Conservation (phyloP, 2,113 vertebrate genomes). For the Danionella cerebrum region DNA sequence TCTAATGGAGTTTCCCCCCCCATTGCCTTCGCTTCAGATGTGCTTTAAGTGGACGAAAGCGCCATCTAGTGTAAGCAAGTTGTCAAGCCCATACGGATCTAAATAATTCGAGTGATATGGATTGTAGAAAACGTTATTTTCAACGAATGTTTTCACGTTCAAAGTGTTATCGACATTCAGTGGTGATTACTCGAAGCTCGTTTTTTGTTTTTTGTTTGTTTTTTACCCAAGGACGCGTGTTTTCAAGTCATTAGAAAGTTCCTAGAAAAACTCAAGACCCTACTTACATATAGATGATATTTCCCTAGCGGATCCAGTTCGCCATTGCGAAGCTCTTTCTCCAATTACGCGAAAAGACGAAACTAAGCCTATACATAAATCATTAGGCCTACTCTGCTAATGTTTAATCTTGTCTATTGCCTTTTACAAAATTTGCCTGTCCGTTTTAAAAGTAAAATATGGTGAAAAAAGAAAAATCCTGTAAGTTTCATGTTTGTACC, state of each 20-base stretch:
- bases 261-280: conserved; percentile 10
- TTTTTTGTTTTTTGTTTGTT: no score
- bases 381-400: conserved; percentile 38
- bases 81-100: conserved; percentile 10
- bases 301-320: conserved; percentile 24
- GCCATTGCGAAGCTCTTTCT: conserved; percentile 36
- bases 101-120: conserved; percentile 6
- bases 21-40: conserved; percentile 14
- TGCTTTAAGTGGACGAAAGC: conserved; percentile 55
- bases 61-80: conserved; percentile 52
- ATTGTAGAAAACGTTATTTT: neutral
- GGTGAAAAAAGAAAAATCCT: no score
- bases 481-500: no score
- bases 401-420: conserved; percentile 37
- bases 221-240: no score
- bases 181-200: no score
- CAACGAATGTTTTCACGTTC: no score
- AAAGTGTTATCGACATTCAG: no score
- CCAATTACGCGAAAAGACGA: conserved; percentile 38
- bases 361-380: conserved; percentile 46
- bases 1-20: conserved; percentile 23
- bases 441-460: no score
- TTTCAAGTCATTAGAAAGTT: conserved; percentile 5
- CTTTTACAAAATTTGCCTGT: neutral
- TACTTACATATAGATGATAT: conserved; percentile 31